Conservation (phyloP, 2,888 invertebrate genomes). For the Drepanosiphum platanoidis region DNA sequence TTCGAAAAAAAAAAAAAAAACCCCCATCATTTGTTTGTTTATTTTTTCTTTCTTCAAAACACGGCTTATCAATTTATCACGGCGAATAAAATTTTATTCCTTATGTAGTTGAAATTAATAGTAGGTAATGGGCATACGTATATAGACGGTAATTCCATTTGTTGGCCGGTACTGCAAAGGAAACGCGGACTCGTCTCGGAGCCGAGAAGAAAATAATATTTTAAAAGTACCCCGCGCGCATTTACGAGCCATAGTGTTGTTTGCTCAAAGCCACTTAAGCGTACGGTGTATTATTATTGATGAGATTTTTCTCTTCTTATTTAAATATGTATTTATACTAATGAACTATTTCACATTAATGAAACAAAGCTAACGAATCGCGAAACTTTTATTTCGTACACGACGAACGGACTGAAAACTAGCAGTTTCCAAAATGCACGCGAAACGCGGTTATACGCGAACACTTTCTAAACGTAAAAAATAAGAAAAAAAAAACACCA, state of each 20-base stretch:
- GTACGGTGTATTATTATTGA: background rate
- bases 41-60: background rate
- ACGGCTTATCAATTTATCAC: background rate
- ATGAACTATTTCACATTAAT: background rate
- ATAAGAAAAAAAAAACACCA: too few species aligned
- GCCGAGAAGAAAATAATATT: background rate
- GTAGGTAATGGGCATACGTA: too few species aligned
- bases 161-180: background rate
- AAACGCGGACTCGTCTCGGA: background rate
- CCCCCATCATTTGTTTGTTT: too few species aligned
- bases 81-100: background rate
- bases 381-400: background rate
- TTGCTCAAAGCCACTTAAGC: background rate
- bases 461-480: too few species aligned
- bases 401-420: background rate
- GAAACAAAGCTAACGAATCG: background rate
- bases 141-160: background rate
- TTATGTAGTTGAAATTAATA: background rate
- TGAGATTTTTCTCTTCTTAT: background rate
- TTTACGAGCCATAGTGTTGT: background rate
- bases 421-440: background rate
- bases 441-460: too few species aligned
- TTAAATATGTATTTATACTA: conserved; percentile 2
- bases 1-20: background rate
- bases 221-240: background rate